Evolutionary conservation across 2,797 vertebrate genomes (phyloP), one percentile per base, ranked within the genome.

Genomic region (Hozukius guyotensis): DNA sequence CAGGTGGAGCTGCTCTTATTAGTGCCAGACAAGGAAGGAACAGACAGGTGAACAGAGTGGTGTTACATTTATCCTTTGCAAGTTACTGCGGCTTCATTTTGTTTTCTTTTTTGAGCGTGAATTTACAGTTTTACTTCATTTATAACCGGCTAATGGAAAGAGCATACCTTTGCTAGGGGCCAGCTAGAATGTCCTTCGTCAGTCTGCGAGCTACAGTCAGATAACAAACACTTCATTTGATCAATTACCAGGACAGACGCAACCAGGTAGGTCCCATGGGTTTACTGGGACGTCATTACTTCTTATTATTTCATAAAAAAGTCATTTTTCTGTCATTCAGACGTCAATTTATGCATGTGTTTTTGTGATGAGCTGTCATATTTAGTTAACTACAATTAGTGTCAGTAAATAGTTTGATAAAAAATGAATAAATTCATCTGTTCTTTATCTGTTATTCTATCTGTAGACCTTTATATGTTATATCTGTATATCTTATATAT

Each of bases 131-230:
- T 60, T 75, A 1, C 4, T 77, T 6, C 18, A 38, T 38, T 38
- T 1, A 1, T 1, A 8, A 60, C n/a, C 32, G 12, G 75, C 83
- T 66, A 42, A 94, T 94, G 92, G 92, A 89, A 75, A 90, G 63
- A 7, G 6, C 53, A 27, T 59, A 84, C 64, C 8, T 18, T 5
- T 86, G 86, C 78, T 94, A 89, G 83, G 83, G 71, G 6, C 10
- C 72, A 72, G 56, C 78, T 20, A 46, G 87, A 82, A 95, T 95
- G 93, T 63, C 67, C 64, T 38, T 34, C 52, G 2, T 24, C 18
- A 74, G 4, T 24, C 53, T 16, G 55, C 52, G 65, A 55, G 18
- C 62, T 46, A 42, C 68, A 22, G 66, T 42, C 1, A 55, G 49
- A 84, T 92, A 89, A 87, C 57, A 10, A 88, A 86, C 57, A 7